These are phyloP conservation scores for Antedon mediterranea DNA, from an alignment of 53 echinoderm and acorn worm species.

Conservation along the genomic window DNA sequence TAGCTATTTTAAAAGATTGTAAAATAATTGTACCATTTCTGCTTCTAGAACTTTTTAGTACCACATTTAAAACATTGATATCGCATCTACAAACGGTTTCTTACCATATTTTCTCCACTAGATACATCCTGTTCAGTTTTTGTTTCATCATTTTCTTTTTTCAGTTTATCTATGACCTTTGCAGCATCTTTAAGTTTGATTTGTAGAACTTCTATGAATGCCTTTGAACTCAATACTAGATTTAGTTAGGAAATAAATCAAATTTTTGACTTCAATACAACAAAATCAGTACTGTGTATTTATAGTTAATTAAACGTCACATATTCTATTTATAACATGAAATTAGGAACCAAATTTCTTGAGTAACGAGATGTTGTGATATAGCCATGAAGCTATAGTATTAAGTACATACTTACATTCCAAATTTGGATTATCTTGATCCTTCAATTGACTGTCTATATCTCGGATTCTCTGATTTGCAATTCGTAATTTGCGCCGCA, in stretches of 20 bases:
- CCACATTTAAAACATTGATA: too few species aligned
- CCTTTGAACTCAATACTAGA: conserved; percentile 42
- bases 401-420: conserved; percentile 14
- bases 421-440: conserved; percentile 20
- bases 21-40: too few species aligned
- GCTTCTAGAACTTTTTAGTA: too few species aligned
- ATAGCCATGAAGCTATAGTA: too few species aligned
- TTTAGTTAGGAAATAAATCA: background rate
- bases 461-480: conserved; percentile 65
- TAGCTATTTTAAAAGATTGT: too few species aligned
- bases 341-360: too few species aligned
- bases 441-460: conserved; percentile 20
- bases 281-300: too few species aligned
- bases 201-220: conserved; percentile 53
- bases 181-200: conserved; percentile 44
- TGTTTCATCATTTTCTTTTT: conserved; percentile 7
- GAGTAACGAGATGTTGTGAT: too few species aligned
- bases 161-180: conserved; percentile 14
- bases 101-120: conserved; percentile 9
- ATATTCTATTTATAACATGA: too few species aligned
- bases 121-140: conserved; percentile 17
- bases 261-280: too few species aligned
- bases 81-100: too few species aligned
- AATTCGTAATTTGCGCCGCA: conserved; percentile 59
- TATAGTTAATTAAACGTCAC: too few species aligned